Base-by-base conservation (phyloP, 1,140 invertebrate genomes). In the Drosophila ohnishii region DNA sequence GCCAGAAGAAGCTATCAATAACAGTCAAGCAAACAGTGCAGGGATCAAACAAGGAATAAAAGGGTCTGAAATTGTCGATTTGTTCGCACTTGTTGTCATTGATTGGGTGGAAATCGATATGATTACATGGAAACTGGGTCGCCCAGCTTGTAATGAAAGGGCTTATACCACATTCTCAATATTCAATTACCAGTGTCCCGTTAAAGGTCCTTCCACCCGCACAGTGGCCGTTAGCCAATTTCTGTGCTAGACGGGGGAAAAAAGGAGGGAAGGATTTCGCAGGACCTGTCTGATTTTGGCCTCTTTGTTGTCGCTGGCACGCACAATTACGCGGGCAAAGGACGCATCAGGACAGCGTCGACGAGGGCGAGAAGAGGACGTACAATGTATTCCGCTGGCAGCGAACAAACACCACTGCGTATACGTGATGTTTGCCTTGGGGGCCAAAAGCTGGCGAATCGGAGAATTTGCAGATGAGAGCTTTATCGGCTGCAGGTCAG, bases 291-390 rank as follows among this genome's bases (percentile, higher is more conserved):
- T 55, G 51, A 22, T 50, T 44, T 39, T 67, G 30, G 35, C n/a
- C 42, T 50, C 55, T 55, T 65, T 67, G 48, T 70, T 61, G 57
- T 77, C 73, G 22, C 30, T 69, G 73, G 63, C 74, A 69, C 74
- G 74, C 74, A 70, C 74, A 77, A 77, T 77, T 77, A 57, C 56
- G 74, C 74, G 74, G 55, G 45, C 45, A 61, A 61, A 57, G 44
- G 53, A 64, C 63, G 57, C 64, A 61, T 69, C 51, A 55, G 56
- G 19, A 32, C 39, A 53, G 28, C 14, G 11, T n/a, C 14, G 11
- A 42, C 10, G 30, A 34, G 22, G 8, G 47, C 28, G 28, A 40
- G 57, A 66, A 50, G 22, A 30, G 10, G 59, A 48, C 45, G 32
- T 19, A 51, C 59, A 39, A 51, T 10, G 59, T 51, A 53, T 51